A percentile compares a stretch with the other conserved stretches of the same genome.
Evolutionary conservation across 1,140 invertebrate species (phyloP).

Genomic region (Drosophila rhopaloa): DNA sequence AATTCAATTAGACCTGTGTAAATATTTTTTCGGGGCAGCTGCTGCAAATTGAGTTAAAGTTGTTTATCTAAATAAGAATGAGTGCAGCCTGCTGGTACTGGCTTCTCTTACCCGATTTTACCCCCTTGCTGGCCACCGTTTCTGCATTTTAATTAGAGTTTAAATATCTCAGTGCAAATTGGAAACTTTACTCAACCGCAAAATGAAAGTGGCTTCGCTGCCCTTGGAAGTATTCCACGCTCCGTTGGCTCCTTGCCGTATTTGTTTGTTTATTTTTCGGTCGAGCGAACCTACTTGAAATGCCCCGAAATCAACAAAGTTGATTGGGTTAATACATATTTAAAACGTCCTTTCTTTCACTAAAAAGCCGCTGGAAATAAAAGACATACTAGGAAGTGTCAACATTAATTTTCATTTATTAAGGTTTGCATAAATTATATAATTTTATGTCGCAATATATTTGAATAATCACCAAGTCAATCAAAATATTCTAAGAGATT

Average conservation of each 20-base stretch:
- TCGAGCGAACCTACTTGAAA: conserved; percentile 60
- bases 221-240: conserved; percentile 39
- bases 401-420: neutral
- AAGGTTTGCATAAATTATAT: no score
- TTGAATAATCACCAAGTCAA: no score
- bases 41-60: conserved; percentile 76
- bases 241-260: conserved; percentile 7
- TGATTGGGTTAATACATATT: conserved; percentile 56
- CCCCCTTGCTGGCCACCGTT: conserved; percentile 10
- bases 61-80: conserved; percentile 78
- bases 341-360: conserved; percentile 2
- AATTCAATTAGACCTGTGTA: conserved; percentile 83
- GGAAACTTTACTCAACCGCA: conserved; percentile 76
- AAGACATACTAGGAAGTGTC: neutral
- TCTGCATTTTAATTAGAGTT: conserved; percentile 82
- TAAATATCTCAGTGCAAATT: conserved; percentile 81
- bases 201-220: conserved; percentile 76
- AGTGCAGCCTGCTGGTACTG: conserved; percentile 47
- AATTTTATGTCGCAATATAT: no score
- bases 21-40: conserved; percentile 74
- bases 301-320: conserved; percentile 55
- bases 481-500: no score
- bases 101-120: conserved; percentile 2
- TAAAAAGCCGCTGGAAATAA: neutral
- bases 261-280: conserved; percentile 21